Evolutionary conservation across 2,888 invertebrate genomes (phyloP).

Genomic region (Arctia plantaginis): DNA sequence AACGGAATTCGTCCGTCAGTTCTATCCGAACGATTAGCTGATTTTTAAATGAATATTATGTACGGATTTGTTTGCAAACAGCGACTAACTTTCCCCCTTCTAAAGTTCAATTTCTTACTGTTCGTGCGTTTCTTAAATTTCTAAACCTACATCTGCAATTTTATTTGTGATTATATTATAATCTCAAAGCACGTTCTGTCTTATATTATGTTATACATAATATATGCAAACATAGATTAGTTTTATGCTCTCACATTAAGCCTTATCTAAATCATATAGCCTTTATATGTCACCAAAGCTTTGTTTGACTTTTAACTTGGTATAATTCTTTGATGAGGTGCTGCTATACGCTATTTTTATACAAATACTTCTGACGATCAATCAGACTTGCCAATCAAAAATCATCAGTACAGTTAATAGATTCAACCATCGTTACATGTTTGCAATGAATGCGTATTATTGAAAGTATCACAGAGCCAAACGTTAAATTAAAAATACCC

Average conservation of each 20-base stretch:
- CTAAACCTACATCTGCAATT: too few relatives aligned
- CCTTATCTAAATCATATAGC: background rate
- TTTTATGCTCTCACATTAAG: background rate
- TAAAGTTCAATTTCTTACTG: too few relatives aligned
- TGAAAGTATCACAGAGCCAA: constrained; percentile 42
- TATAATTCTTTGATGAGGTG: background rate
- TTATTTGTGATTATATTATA: too few relatives aligned
- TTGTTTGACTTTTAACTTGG: background rate
- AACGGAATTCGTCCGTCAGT: too few relatives aligned
- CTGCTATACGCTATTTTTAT: background rate
- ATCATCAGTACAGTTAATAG: constrained; percentile 31
- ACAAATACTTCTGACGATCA: constrained; percentile 17
- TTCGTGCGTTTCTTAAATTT: too few relatives aligned
- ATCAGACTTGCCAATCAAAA: constrained; percentile 38
- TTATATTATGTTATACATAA: too few relatives aligned
- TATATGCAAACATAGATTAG: background rate
- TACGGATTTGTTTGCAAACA: too few relatives aligned
- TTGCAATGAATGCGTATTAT: constrained; percentile 59
- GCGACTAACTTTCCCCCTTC: too few relatives aligned
- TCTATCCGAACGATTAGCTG: too few relatives aligned
- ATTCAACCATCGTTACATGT: constrained; percentile 49
- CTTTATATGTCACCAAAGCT: background rate
- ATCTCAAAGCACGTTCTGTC: background rate
- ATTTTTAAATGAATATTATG: too few relatives aligned
- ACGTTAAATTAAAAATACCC: constrained; percentile 52